These are phyloP conservation scores for Ursus arctos DNA, from an alignment of 2,113 vertebrate species.

Conservation along the genomic window DNA sequence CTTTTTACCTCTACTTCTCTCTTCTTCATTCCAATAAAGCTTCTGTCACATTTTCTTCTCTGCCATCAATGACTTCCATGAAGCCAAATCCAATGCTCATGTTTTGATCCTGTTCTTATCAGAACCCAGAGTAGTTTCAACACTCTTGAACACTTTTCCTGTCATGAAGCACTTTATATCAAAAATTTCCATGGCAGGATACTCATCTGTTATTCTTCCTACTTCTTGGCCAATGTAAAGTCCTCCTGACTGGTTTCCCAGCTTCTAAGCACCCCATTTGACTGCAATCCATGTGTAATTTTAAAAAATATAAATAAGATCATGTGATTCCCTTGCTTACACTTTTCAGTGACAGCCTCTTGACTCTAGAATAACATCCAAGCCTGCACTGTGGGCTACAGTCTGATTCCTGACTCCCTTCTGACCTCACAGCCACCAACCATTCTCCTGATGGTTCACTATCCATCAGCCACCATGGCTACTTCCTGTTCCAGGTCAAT, in stretches of 20 bases:
- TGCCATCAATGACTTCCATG: neutral
- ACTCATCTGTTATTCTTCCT: neutral
- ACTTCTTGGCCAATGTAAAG: neutral
- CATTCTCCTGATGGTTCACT: no score
- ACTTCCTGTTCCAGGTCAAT: neutral
- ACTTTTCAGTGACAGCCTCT: neutral
- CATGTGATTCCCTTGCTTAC: neutral
- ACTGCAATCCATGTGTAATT: no score
- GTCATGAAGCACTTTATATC: neutral
- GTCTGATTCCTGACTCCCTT: neutral
- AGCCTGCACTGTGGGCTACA: no score
- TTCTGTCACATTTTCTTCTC: neutral
- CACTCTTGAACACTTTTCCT: neutral
- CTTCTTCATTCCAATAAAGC: neutral
- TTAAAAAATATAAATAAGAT: neutral
- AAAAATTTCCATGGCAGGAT: neutral
- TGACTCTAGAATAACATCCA: neutral
- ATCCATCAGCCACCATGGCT: neutral
- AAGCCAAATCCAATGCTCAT: neutral
- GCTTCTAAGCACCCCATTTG: accelerated
- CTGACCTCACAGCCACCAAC: neutral
- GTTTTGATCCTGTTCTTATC: neutral
- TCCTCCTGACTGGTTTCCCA: neutral
- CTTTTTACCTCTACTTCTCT: neutral
- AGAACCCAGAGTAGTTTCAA: neutral